Base-by-base conservation (phyloP, 2,797 vertebrate species). In the Momotus momota region DNA sequence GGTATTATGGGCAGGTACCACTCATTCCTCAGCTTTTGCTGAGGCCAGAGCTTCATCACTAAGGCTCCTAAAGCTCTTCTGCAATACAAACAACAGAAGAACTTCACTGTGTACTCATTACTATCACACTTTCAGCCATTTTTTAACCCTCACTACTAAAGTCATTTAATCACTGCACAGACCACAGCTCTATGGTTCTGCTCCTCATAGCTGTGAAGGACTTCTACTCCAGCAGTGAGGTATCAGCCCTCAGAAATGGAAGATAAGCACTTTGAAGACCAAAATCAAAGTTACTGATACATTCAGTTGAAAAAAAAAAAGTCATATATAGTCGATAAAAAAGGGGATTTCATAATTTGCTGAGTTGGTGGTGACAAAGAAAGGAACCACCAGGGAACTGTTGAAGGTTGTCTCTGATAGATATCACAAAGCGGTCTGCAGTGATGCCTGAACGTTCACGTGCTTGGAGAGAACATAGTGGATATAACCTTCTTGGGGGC, bases 291-390 rank as follows among this genome's bases (percentile, higher is more conserved):
- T 45, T 81, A 98, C 98, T 8, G 97, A 98, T 92, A 97, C 96
- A 96, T 98, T 98, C 58, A 99, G 80, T 6, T 93, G 95, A 86
- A 98, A 95, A 4, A 95, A 57, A 33, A 20, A 31, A 31, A n/a
- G 35, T 35, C 35, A 35, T 35, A 35, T 35, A 35, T 35, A 99
- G 80, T 6, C 92, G 95, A 86, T 98, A 95, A 4, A 95, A 27
- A 21, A 94, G 8, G 97, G 97, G 0, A 81, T 41, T 97, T 99
- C 97, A 8, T 98, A 94, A 22, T 98, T 98, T 92, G 90, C 95
- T 31, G 98, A 98, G 83, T 94, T 97, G 95, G 97, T 98, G 84
- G 98, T 95, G 93, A 98, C 88, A 96, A 98, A 98, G 93, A 99
- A 86, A 60, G 97, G 90, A 71, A 97, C 45, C 12, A 97, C 90